Base-by-base conservation (phyloP, 2,888 invertebrate species). In the Amphipoea oculea region DNA sequence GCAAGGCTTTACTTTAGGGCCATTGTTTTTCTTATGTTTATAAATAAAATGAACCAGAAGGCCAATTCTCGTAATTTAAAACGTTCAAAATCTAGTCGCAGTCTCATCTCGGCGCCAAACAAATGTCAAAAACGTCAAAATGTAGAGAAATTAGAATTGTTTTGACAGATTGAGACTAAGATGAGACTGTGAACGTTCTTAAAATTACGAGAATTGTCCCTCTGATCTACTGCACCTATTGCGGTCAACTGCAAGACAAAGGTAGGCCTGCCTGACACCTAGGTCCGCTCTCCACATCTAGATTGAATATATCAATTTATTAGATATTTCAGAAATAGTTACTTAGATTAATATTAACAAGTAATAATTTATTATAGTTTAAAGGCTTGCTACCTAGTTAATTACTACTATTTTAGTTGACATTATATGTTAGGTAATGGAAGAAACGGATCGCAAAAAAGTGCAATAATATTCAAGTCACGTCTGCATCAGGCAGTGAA, bases 391-490 rank as follows among this genome's bases (percentile, higher is more conserved):
- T 60, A 9, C 7, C 7, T 17, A n/a, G 42, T 48, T 14, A 62
- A 54, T 69, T 36, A 82, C 54, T 14, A n/a, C 42, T 69, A n/a
- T 17, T 51, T 68, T 40, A 65, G 40, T 70, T 45, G 14, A 60
- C 40, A 9, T 60, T 57, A 36, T 36, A 54, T 62, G 36, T 11
- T 62, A 29, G 29, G 29, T 29, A 29, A 71, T 54, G 20, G 36
- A 40, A 54, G 29, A 54, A 83, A 63, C 29, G 20, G n/a, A 54
- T 57, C 57, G 60, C 78, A 62, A 57, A 77, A 83, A 11, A 36
- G 23, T 73, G 17, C 73, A 70, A 70, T 51, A 67, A 57, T 42
- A 79, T 82, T 84, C 76, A 42, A 63, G 66, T 36, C 62, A 36
- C 48, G 81, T 81, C 62, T 66, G 45, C 40, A 63, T 54, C n/a